Base-by-base conservation (phyloP, 2,797 vertebrate species). In the Pelodytes ibericus region DNA sequence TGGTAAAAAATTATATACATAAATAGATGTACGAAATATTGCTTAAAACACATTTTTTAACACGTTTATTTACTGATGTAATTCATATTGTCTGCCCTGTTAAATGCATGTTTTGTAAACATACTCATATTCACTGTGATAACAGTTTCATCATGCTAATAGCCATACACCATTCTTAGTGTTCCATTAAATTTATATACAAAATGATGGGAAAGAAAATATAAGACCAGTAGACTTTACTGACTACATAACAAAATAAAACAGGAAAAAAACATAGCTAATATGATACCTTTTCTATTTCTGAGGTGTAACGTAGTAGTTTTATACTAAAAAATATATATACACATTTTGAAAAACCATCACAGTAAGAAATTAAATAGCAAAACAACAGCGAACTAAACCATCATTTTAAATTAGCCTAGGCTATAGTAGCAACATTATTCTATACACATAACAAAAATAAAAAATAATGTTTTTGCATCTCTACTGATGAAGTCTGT, bases 71-170 rank as follows among this genome's bases (percentile, higher is more conserved):
- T 56, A 9, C 6, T 24, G 16, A 5, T 24, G 13, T 13, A 36
- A 36, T 36, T 86, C 87, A 94, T 97, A 95, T 92, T 92, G 91
- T 85, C 81, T 86, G 65, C 77, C 85, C 65, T 83, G 64, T 82
- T 82, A 84, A 83, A 82, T 85, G 87, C 82, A 80, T 82, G 20
- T 87, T 80, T 82, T 84, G 85, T 88, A 81, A 82, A 74, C 87
- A 86, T 68, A 56, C 85, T 86, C 87, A 84, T 85, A 93, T 92
- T 92, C 88, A 91, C 88, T 83, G 83, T 89, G 83, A 84, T 79
- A 83, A 90, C 85, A 90, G 87, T 76, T 91, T 90, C 87, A 89
- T 91, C 86, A 91, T 88, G 87, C 89, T 89, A 88, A 82, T 74
- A 86, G 79, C 84, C 90, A 86, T 84, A 88, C 84, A 88, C 20